Evolutionary conservation across 2,888 invertebrate genomes (phyloP).

Genomic region (Drosophila setosimentum): DNA sequence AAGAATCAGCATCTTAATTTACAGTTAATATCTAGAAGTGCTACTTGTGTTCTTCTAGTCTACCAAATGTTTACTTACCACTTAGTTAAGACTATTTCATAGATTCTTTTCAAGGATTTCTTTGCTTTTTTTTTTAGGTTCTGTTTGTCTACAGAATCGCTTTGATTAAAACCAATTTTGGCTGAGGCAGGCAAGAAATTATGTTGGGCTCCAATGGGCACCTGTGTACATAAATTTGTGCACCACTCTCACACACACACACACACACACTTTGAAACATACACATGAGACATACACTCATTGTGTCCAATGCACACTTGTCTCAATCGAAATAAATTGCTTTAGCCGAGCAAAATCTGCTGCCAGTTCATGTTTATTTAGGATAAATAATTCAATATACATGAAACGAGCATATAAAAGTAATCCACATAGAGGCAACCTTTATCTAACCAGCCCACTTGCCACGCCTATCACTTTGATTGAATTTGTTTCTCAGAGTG

Average conservation of each 20-base stretch:
- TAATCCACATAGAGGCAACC: conserved; percentile 40
- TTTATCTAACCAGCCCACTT: conserved; percentile 51
- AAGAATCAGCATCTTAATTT: neutral
- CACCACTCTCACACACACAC: neutral
- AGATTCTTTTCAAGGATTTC: conserved; percentile 1
- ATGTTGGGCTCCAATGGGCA: conserved; percentile 41
- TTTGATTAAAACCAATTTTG: conserved; percentile 52
- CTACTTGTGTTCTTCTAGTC: neutral
- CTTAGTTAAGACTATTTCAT: conserved; percentile 5
- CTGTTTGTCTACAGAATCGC: conserved; percentile 47
- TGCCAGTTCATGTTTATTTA: conserved; percentile 73
- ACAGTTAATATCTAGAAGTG: neutral
- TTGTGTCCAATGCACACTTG: conserved; percentile 10
- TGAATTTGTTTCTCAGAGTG: conserved; percentile 64
- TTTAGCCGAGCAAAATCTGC: conserved; percentile 63
- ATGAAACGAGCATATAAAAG: conserved; percentile 48
- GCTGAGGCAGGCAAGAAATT: conserved; percentile 24
- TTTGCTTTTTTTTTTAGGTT: conserved; percentile 11
- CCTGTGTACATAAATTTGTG: conserved; percentile 23
- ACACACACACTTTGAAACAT: conserved; percentile 1
- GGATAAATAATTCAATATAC: conserved; percentile 80
- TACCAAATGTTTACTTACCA: conserved; percentile 21
- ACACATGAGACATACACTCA: conserved; percentile 7
- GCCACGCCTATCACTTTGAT: conserved; percentile 66
- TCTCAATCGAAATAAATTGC: conserved; percentile 53